Evolutionary conservation across 2,888 invertebrate species (phyloP).

Genomic region (Chaetogeoica ovagalla): DNA sequence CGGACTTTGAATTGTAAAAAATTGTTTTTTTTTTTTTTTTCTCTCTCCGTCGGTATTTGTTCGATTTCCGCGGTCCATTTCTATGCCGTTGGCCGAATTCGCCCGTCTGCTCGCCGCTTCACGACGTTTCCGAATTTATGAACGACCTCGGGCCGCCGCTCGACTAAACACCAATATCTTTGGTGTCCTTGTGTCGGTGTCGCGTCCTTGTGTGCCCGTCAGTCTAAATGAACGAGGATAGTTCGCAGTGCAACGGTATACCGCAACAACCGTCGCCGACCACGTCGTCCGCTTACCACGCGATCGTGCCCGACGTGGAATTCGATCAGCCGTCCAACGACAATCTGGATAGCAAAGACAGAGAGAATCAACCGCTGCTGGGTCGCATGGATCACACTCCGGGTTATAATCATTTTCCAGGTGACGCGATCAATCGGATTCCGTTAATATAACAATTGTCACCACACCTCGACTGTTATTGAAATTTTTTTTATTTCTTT

Average conservation of each 20-base stretch:
- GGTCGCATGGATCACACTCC: constrained; percentile 76
- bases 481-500: no score
- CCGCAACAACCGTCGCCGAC: constrained; percentile 29
- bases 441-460: no score
- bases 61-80: neutral
- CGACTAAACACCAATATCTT: neutral
- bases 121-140: constrained; percentile 16
- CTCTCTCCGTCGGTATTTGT: neutral
- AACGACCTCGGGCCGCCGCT: neutral
- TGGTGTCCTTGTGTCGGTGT: constrained; percentile 7
- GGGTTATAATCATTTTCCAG: constrained; percentile 84
- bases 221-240: constrained; percentile 49
- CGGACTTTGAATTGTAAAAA: neutral
- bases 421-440: constrained; percentile 61
- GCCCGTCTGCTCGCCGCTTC: neutral
- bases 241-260: constrained; percentile 33
- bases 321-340: constrained; percentile 38
- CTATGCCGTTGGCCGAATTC: neutral
- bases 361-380: constrained; percentile 92
- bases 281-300: constrained; percentile 34
- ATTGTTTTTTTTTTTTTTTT: neutral
- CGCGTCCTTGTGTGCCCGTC: constrained; percentile 5
- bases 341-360: constrained; percentile 66
- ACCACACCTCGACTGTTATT: no score
- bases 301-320: constrained; percentile 37